phyloP scores from a whole-genome alignment of 2,888 invertebrate genomes.

The Leptodirus hochenwartii region DNA sequence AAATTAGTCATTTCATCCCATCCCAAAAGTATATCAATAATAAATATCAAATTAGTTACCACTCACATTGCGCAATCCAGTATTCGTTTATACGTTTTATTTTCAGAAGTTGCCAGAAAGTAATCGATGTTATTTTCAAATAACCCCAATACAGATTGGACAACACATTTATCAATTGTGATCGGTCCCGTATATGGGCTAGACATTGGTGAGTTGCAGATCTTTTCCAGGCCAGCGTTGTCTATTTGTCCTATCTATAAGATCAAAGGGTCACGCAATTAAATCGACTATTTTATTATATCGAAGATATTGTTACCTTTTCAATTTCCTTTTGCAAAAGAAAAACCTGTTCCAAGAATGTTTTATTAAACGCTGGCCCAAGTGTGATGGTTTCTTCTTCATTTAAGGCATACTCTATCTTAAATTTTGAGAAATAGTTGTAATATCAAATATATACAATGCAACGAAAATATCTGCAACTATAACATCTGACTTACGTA shows the following conservation, averaged over 20 bases:
- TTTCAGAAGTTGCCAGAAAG: constrained; percentile 15
- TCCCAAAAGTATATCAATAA: neutral
- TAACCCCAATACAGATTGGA: constrained; percentile 68
- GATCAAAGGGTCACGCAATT: constrained; percentile 1
- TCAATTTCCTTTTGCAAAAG: constrained; percentile 48
- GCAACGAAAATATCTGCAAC: constrained; percentile 1
- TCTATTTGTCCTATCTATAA: constrained; percentile 32
- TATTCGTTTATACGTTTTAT: constrained; percentile 15
- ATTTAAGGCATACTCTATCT: constrained; percentile 17
- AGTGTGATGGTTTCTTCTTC: constrained; percentile 30
- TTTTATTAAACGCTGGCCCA: constrained; percentile 64
- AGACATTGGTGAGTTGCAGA: constrained; percentile 73
- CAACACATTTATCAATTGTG: constrained; percentile 46
- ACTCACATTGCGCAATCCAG: constrained; percentile 23
- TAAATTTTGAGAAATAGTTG: constrained; percentile 11
- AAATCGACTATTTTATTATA: constrained; percentile 5
- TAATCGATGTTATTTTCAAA: constrained; percentile 32
- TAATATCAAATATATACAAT: too few species aligned
- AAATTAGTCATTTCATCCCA: neutral
- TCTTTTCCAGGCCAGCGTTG: constrained; percentile 38
- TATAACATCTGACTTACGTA: too few species aligned
- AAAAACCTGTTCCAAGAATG: constrained; percentile 56
- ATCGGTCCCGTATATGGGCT: constrained; percentile 39
- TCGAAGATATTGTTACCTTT: constrained; percentile 25
- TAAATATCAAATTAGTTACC: constrained; percentile 2